Evolutionary conservation across 2,888 invertebrate genomes (phyloP).

Genomic region (Nymphalis urticae): DNA sequence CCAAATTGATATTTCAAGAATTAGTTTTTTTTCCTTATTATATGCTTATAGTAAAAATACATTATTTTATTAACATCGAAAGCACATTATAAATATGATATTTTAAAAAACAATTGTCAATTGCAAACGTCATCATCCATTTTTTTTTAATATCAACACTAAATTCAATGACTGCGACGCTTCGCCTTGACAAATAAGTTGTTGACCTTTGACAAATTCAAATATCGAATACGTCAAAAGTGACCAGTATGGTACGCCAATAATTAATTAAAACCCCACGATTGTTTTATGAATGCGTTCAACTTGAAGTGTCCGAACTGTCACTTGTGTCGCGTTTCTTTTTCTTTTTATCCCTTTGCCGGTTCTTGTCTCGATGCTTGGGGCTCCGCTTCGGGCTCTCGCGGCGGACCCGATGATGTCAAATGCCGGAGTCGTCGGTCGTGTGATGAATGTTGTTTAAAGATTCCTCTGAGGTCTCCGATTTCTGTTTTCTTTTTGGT

Average conservation of each 20-base stretch:
- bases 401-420: slow-evolving; percentile 74
- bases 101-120: too few species aligned
- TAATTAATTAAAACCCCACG: slow-evolving; percentile 14
- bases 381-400: slow-evolving; percentile 65
- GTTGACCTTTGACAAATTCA: too few species aligned
- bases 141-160: too few species aligned
- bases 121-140: too few species aligned
- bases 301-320: slow-evolving; percentile 67
- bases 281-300: slow-evolving; percentile 44
- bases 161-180: too few species aligned
- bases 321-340: slow-evolving; percentile 59
- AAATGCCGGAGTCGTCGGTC: slow-evolving; percentile 77
- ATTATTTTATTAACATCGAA: too few species aligned
- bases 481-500: slow-evolving; percentile 67
- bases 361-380: slow-evolving; percentile 49
- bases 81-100: too few species aligned
- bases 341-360: slow-evolving; percentile 57
- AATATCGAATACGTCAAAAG: not conserved
- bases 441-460: slow-evolving; percentile 74
- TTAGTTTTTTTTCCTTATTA: too few species aligned
- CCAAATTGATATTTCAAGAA: too few species aligned
- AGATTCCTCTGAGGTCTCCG: slow-evolving; percentile 71
- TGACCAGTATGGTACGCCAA: slow-evolving; percentile 7
- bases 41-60: too few species aligned
- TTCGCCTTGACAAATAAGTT: too few species aligned